Percentiles rank a stretch among this genome's conserved stretches.
phyloP scores from a whole-genome alignment of 2,113 vertebrate species.

The Solea senegalensis region DNA sequence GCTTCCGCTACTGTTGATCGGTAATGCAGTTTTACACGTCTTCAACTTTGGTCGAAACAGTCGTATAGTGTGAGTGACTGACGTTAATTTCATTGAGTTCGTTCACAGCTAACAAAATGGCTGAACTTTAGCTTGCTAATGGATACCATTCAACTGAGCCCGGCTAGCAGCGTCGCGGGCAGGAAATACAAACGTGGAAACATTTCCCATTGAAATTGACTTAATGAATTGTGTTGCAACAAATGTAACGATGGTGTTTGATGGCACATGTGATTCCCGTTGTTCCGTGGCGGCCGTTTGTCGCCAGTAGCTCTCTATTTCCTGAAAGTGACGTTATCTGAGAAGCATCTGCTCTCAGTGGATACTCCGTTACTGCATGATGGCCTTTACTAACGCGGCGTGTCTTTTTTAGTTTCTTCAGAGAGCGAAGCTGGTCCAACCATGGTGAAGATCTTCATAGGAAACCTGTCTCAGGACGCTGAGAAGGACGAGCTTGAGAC shows the following conservation, averaged over 20 bases:
- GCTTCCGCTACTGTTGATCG: accelerated
- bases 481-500: slow-evolving; percentile 80
- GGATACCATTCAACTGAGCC: not conserved
- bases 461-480: slow-evolving; percentile 81
- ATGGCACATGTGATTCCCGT: not conserved
- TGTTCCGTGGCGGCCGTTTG: not conserved
- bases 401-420: not conserved
- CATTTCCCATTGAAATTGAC: not conserved
- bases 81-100: not conserved
- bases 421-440: slow-evolving; percentile 14
- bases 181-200: slow-evolving; percentile 37
- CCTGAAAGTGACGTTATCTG: slow-evolving; percentile 26
- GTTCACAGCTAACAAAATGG: not conserved
- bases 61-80: accelerated
- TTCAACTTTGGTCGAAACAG: accelerated
- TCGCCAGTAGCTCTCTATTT: slow-evolving; percentile 40
- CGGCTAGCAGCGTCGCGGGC: not conserved
- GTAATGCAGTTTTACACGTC: accelerated
- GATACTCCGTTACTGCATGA: not conserved
- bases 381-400: not conserved
- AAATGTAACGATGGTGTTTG: not conserved
- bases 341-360: not conserved
- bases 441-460: slow-evolving; percentile 87
- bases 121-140: slow-evolving; percentile 38
- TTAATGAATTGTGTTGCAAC: not conserved